Evolutionary conservation across 2,888 invertebrate genomes (phyloP).

Genomic region (Schrankia costaestrigalis): DNA sequence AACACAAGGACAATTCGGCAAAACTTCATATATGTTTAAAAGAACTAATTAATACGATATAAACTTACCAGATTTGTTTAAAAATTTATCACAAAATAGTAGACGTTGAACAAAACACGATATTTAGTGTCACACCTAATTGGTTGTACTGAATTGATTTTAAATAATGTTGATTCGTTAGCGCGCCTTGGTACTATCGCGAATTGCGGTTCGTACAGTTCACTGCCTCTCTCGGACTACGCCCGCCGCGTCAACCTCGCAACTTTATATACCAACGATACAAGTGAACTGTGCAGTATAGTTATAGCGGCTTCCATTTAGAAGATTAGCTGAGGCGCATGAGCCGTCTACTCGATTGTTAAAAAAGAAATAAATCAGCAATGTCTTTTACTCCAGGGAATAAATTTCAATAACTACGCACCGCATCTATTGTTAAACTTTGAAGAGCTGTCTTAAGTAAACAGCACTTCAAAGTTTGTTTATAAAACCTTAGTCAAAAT

Average conservation of each 20-base stretch:
- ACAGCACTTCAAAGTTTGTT: too few relatives aligned
- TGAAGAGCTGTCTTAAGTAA: too few relatives aligned
- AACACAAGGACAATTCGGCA: too few relatives aligned
- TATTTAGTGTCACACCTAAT: conserved; percentile 19
- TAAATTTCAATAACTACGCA: neutral
- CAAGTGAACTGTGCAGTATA: conserved; percentile 44
- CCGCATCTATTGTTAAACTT: too few relatives aligned
- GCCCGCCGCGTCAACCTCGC: conserved; percentile 53
- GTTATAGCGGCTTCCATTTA: conserved; percentile 47
- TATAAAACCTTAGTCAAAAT: too few relatives aligned
- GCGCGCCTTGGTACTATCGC: conserved; percentile 14
- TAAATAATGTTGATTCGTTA: conserved; percentile 17
- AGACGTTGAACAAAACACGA: conserved; percentile 30
- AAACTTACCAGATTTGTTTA: conserved; percentile 24
- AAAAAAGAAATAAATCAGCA: conserved; percentile 29
- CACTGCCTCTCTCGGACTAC: conserved; percentile 53
- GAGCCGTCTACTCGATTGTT: conserved; percentile 47
- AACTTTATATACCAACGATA: conserved; percentile 60
- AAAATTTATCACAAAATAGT: conserved; percentile 26
- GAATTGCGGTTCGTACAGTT: conserved; percentile 37
- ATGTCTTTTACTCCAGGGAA: conserved; percentile 10
- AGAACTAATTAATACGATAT: too few relatives aligned
- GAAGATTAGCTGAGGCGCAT: conserved; percentile 59
- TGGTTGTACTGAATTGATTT: conserved; percentile 16
- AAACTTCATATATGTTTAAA: too few relatives aligned